Base-by-base conservation (phyloP, 2,113 vertebrate species). In the Bettongia penicillata region DNA sequence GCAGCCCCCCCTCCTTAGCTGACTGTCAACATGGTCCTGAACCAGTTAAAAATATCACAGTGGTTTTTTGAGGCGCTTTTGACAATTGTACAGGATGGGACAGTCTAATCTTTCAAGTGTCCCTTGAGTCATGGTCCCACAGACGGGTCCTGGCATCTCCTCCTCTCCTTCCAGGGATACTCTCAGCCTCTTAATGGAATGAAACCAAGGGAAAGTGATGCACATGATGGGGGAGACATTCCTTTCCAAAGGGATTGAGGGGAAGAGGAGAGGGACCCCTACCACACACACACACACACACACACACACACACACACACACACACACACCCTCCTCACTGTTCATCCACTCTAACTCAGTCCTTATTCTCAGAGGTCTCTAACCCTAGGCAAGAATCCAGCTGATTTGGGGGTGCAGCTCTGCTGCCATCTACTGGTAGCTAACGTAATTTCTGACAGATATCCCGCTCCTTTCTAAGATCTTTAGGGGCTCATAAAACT, bases 341-440 rank as follows among this genome's bases (percentile, higher is more conserved):
- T 31, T 9, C 26, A 2, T 28, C 28, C 31, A 37, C 61, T 68
- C 31, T 37, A 37, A 37, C 31, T 37, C 31, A 37, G 31, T 37
- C 57, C 16, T 31, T 31, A 22, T 43, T 22, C 16, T n/a, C 14
- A 4, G 12, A 68, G 14, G 14, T 68, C 31, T 19, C 57, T 14
- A 77, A 16, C 3, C 14, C 37, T n/a, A 37, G 4, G 19, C 68
- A 1, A 8, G 14, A 4, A 4, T 19, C n/a, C n/a, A 8, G 16
- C 43, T n/a, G 68, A n/a, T 43, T 43, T 23, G 14, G 51, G 0
- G 3, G 28, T 90, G 91, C 90, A 93, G 43, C 95, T 28, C 90
- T 98, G 94, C 97, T 98, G 98, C 98, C 98, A 98, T 98, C 99
- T 98, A 57, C 96, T 0, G 99, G 97, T 92, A 0, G 4, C 1